Evolutionary conservation across 2,888 invertebrate genomes (phyloP).

Genomic region (Drosophila stalkeri): DNA sequence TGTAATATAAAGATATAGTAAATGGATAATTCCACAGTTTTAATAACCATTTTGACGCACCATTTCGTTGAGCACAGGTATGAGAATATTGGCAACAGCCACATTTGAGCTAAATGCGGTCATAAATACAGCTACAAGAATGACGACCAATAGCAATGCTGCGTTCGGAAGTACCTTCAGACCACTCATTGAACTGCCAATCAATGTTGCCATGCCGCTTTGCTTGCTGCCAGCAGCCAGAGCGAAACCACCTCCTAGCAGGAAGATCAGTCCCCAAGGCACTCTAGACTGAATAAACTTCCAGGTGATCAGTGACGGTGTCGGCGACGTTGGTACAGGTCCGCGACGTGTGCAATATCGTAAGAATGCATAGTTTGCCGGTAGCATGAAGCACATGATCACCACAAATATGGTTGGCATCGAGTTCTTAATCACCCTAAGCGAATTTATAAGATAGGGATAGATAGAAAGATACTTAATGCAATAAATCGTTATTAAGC

Average conservation of each 20-base stretch:
- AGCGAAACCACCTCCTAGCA: conserved; percentile 96
- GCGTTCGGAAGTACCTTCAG: conserved; percentile 88
- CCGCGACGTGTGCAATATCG: conserved; percentile 87
- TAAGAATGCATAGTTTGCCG: conserved; percentile 91
- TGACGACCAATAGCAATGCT: conserved; percentile 90
- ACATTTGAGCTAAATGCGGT: conserved; percentile 97
- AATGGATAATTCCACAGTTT: not conserved
- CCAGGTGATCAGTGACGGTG: conserved; percentile 93
- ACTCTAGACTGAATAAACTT: conserved; percentile 93
- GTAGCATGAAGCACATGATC: conserved; percentile 93
- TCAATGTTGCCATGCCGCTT: conserved; percentile 91
- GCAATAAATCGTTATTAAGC: no score
- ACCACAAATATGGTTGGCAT: conserved; percentile 94
- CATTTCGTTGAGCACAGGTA: conserved; percentile 93
- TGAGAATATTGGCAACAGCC: conserved; percentile 94
- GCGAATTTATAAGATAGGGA: conserved; percentile 70
- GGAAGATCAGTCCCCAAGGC: conserved; percentile 95
- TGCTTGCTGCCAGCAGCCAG: conserved; percentile 93
- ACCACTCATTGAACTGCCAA: conserved; percentile 90
- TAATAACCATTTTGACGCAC: conserved; percentile 83
- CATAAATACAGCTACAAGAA: conserved; percentile 90
- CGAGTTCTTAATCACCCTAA: conserved; percentile 91
- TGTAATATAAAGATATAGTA: conserved; percentile 75
- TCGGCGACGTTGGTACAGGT: conserved; percentile 87
- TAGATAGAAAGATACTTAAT: no score